Conservation (phyloP, 2,797 vertebrate genomes). For the Hyperoplus lanceolatus region DNA sequence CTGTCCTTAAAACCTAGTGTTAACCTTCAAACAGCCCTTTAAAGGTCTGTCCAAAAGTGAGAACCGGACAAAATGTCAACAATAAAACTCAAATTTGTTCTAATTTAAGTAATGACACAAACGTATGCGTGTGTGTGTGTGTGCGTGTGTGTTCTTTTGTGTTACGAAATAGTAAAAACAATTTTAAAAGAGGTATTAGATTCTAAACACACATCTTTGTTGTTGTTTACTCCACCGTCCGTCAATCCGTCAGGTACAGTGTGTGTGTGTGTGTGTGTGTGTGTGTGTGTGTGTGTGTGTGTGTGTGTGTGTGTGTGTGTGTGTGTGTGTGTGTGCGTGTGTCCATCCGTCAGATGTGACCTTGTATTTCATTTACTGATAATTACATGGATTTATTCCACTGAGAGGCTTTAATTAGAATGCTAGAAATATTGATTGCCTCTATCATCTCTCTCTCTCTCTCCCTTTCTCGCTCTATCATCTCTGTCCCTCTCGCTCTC, state of each 20-base stretch:
- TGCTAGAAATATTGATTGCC: constrained; percentile 99
- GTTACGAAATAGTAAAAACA: neutral
- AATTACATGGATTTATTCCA: constrained; percentile 99
- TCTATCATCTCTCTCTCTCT: constrained; percentile 91
- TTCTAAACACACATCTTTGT: constrained; percentile 17
- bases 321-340: neutral
- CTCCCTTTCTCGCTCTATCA: neutral
- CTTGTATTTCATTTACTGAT: constrained; percentile 99
- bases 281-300: too few relatives aligned
- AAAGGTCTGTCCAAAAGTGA: neutral
- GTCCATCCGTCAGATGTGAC: constrained; percentile 85
- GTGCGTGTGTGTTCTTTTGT: neutral
- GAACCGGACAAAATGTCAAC: too few relatives aligned
- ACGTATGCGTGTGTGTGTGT: neutral
- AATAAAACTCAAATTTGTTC: too few relatives aligned
- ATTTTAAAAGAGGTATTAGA: neutral
- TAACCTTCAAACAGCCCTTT: too few relatives aligned
- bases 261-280: too few relatives aligned
- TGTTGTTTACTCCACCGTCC: constrained; percentile 37
- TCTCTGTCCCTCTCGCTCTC: neutral
- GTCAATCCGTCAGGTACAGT: constrained; percentile 15
- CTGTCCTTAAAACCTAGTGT: too few relatives aligned
- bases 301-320: too few relatives aligned
- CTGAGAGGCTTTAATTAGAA: constrained; percentile 99
- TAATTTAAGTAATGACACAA: neutral